Conservation (phyloP, 2,797 vertebrate species). For the Halcyon badia region DNA sequence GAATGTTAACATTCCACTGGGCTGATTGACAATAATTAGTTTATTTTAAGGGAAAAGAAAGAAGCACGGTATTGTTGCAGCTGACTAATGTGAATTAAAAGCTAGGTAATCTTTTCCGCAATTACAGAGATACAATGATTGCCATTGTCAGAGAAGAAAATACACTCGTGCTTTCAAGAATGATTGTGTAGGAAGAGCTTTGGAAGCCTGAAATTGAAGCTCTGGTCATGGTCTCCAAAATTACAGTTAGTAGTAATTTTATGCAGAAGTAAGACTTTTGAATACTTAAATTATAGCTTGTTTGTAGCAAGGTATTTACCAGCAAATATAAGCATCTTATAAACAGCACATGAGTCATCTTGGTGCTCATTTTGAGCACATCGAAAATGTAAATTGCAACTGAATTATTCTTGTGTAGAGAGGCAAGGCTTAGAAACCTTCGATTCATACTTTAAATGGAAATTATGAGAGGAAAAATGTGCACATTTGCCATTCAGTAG, state of each 20-base stretch:
- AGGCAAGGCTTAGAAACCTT: constrained; percentile 38
- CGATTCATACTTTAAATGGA: constrained; percentile 34
- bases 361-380: constrained; percentile 40
- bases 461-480: constrained; percentile 38
- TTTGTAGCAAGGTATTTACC: constrained; percentile 64
- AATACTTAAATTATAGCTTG: constrained; percentile 71
- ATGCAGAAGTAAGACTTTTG: constrained; percentile 60
- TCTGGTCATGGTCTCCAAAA: constrained; percentile 52
- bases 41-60: constrained; percentile 64
- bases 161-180: constrained; percentile 52
- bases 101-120: constrained; percentile 65
- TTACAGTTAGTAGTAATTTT: constrained; percentile 54
- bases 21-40: constrained; percentile 67
- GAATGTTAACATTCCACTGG: constrained; percentile 47
- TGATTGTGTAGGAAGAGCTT: constrained; percentile 51
- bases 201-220: constrained; percentile 64
- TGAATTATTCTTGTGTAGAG: constrained; percentile 41
- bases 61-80: constrained; percentile 44
- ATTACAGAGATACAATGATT: constrained; percentile 70
- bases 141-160: constrained; percentile 63
- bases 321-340: constrained; percentile 59
- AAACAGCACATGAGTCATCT: constrained; percentile 59
- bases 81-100: constrained; percentile 73
- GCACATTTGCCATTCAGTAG: constrained; percentile 46
- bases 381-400: constrained; percentile 59